Percentiles rank a stretch among this genome's conserved stretches.
These are phyloP conservation scores for Antennarius maculatus DNA, from an alignment of 2,797 vertebrate species.

Conservation along the genomic window DNA sequence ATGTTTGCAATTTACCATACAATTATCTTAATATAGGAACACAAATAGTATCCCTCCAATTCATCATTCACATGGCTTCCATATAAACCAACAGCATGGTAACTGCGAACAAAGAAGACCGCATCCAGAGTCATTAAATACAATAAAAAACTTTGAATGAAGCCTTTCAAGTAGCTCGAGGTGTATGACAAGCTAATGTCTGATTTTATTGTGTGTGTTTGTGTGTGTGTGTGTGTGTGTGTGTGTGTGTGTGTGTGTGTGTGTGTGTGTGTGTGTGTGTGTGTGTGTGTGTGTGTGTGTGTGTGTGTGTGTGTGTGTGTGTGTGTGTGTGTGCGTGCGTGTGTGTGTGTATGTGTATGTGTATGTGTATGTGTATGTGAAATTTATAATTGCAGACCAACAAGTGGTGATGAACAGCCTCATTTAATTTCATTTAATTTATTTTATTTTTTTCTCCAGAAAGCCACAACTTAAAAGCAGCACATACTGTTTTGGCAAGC, in stretches of 20 bases:
- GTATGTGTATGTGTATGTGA: conserved; percentile 26
- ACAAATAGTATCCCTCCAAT: conserved; percentile 65
- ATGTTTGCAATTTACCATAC: conserved; percentile 72
- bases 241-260: too few species aligned
- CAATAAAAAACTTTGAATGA: conserved; percentile 52
- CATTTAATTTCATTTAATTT: conserved; percentile 27
- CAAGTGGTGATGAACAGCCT: conserved; percentile 1
- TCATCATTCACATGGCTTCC: conserved; percentile 57
- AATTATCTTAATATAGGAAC: conserved; percentile 73
- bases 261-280: too few species aligned
- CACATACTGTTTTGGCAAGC: conserved; percentile 49
- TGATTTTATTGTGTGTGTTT: too few species aligned
- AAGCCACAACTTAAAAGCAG: conserved; percentile 42
- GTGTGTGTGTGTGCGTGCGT: too few species aligned
- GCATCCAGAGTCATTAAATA: conserved; percentile 32
- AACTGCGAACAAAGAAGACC: conserved; percentile 55
- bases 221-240: too few species aligned
- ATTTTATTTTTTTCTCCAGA: conserved; percentile 19
- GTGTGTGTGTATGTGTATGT: too few species aligned
- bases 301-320: too few species aligned
- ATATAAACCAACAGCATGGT: conserved; percentile 56
- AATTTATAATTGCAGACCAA: conserved; percentile 12
- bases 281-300: too few species aligned
- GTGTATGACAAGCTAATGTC: conserved; percentile 7
- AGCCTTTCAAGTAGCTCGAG: conserved; percentile 35